Evolutionary conservation across 2,797 vertebrate species (phyloP), one percentile per base, ranked within the genome.

Genomic region (Malacoraja senta): DNA sequence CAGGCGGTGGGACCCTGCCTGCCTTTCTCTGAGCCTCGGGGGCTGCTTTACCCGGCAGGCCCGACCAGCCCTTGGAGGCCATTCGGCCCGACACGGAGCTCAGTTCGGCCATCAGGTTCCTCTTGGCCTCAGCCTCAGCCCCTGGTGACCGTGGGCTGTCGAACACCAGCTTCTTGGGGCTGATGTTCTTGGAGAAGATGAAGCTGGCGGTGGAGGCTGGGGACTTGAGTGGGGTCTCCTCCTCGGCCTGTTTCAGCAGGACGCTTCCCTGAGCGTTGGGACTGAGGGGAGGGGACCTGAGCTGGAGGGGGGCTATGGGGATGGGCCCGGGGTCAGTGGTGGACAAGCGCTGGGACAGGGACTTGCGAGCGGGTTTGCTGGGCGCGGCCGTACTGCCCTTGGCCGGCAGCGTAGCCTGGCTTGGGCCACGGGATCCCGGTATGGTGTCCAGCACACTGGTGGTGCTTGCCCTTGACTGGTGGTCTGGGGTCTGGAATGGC

Each of bases 121-220:
- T 97, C 94, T 97, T 97, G 74, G 96, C 94, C 90, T 96, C 96
- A 0, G 96, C 95, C 94, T 97, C 97, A 0, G 94, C 94, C 93
- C 97, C 97, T 0, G 95, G 94, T 2, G 96, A 96, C 0, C 96
- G 94, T 0, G 96, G 94, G 1, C 96, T 96, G 93, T 98, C 98
- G 0, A 97, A 96, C 93, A 97, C 97, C 94, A 97, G 94, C 94
- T 96, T 98, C 95, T 96, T 98, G 93, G 97, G 95, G 95, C 96
- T 29, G 29, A 76, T 44, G 9, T 76, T 98, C 95, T 98, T 99
- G 93, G 98, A 97, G 91, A 99, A 99, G 95, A 99, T 98, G 94
- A 99, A 99, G 95, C 98, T 99, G 94, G 98, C 98, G 0, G 96
- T 98, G 93, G 97, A 97, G 92, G 97, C 96, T 0, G 98, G 96